Evolutionary conservation across 2,797 vertebrate species (phyloP).

Genomic region (Lacerta viridis): DNA sequence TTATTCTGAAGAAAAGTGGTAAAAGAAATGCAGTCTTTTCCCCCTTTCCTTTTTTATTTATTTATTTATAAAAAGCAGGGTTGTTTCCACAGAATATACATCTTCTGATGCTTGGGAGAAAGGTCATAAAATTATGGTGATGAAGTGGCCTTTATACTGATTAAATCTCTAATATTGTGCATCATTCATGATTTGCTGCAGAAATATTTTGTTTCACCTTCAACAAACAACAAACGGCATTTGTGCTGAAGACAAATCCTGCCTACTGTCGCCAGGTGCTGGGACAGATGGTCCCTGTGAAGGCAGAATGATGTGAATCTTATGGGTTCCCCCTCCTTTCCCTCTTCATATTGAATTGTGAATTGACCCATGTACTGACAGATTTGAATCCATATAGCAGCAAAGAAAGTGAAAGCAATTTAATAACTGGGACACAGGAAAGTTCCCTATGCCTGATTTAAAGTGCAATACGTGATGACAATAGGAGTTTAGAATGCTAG

Average conservation of each 20-base stretch:
- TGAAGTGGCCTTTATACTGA: slow-evolving; percentile 10
- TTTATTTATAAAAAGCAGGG: background rate
- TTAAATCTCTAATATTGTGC: slow-evolving; percentile 8
- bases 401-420: slow-evolving; percentile 12
- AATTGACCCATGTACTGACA: background rate
- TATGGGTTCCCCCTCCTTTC: background rate
- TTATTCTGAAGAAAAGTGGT: background rate
- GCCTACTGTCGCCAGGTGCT: slow-evolving; percentile 41
- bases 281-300: slow-evolving; percentile 58
- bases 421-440: slow-evolving; percentile 16
- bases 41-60: background rate
- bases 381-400: slow-evolving; percentile 37
- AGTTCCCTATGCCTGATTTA: background rate
- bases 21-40: slow-evolving; percentile 10
- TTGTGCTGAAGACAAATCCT: slow-evolving; percentile 34
- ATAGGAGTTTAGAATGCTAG: background rate
- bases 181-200: slow-evolving; percentile 37
- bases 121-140: slow-evolving; percentile 3
- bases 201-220: slow-evolving; percentile 51
- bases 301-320: slow-evolving; percentile 53
- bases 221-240: slow-evolving; percentile 32
- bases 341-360: slow-evolving; percentile 35
- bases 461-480: background rate
- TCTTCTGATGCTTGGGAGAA: background rate
- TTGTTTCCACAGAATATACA: background rate